Percentiles rank a stretch among this genome's conserved stretches.
These are phyloP conservation scores for Tapirus terrestris DNA, from an alignment of 2,113 vertebrate species.

Conservation along the genomic window DNA sequence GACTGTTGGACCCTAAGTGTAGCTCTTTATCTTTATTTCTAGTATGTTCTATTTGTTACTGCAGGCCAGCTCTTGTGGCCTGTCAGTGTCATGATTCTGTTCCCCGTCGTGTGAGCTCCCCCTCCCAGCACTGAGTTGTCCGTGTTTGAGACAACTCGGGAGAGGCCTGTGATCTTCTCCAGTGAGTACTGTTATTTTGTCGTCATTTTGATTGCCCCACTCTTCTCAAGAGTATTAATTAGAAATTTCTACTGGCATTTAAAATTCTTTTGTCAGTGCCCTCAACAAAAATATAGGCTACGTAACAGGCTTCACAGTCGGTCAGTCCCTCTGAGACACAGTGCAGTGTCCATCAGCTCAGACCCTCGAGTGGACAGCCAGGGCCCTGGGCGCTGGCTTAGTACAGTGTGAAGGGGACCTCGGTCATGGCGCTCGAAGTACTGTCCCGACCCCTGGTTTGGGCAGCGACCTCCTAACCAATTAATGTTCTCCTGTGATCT, in stretches of 20 bases:
- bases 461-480: neutral
- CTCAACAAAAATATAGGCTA: neutral
- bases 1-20: neutral
- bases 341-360: neutral
- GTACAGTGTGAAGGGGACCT: fast-evolving
- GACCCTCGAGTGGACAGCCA: neutral
- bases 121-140: neutral
- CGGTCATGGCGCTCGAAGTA: fast-evolving
- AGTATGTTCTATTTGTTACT: neutral
- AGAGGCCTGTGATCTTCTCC: neutral
- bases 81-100: neutral
- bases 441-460: neutral
- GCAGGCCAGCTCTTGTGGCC: neutral
- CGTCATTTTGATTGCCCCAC: neutral
- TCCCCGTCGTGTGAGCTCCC: neutral
- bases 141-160: neutral
- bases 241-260: neutral
- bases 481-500: neutral
- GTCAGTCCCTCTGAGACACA: neutral
- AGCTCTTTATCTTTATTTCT: neutral
- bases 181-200: neutral
- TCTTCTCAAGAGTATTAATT: neutral
- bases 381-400: neutral
- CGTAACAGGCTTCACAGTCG: neutral
- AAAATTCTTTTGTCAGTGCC: neutral